Base-by-base conservation (phyloP, 2,888 invertebrate genomes). In the Agriopis leucophaearia region DNA sequence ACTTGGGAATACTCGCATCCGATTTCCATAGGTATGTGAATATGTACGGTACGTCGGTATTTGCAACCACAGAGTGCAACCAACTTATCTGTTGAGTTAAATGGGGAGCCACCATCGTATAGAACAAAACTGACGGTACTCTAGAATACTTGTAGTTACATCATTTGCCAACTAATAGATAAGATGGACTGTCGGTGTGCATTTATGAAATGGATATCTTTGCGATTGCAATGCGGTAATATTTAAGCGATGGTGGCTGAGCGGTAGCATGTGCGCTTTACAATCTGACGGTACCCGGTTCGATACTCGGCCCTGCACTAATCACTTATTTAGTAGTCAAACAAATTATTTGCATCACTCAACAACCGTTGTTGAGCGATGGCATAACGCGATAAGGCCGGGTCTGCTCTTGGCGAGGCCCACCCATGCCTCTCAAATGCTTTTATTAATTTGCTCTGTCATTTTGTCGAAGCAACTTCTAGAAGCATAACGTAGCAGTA, bases 151-250 rank as follows among this genome's bases (percentile, higher is more conserved):
- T 15, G 13, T 44, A n/a, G 44, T n/a, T 44, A n/a, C 6, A 44
- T 44, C 7, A 44, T 44, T 44, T 44, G 44, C 44, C 44, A 44
- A 7, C 44, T 44, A n/a, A 13, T 27, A 44, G n/a, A 44, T 44
- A n/a, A 15, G 13, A n/a, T 44, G 13, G 44, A 5, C n/a, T 0
- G n/a, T 44, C 7, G 3, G 27, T 27, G 44, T 5, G n/a, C 35
- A 62, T 64, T 66, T 70, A 66, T 69, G 70, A 68, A 69, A 72
- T 64, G n/a, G 68, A 69, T 62, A 69, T 16, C 5, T 48, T n/a
- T 56, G 70, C 48, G 66, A 70, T 64, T 57, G 65, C 59, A 36
- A 12, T 27, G 27, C 27, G 27, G 27, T 27, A 27, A 27, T 27
- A 27, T 27, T 27, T 27, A 5, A 5, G 27, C 27, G n/a, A n/a